phyloP scores from a whole-genome alignment of 2,113 vertebrate species.

The Istiophorus platypterus region DNA sequence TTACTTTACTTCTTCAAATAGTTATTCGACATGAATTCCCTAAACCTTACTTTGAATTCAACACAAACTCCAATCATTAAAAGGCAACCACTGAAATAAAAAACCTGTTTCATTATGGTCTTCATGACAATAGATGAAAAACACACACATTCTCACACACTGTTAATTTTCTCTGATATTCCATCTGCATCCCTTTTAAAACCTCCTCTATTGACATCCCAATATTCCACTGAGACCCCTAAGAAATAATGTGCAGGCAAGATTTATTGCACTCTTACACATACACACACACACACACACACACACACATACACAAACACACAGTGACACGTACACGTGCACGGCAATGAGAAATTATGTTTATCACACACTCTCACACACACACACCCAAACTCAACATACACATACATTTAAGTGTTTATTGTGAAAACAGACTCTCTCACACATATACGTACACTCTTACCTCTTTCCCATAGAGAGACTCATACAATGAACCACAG shows the following conservation, averaged over 20 bases:
- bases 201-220: conserved; percentile 60
- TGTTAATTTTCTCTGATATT: conserved; percentile 64
- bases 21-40: conserved; percentile 18
- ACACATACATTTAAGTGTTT: conserved; percentile 11
- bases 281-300: not conserved
- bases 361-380: conserved; percentile 31
- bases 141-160: conserved; percentile 14
- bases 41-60: not conserved
- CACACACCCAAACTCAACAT: conserved; percentile 4
- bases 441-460: conserved; percentile 8
- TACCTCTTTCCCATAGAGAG: conserved; percentile 1
- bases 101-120: not conserved
- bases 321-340: not conserved
- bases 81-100: not conserved
- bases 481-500: conserved; percentile 41
- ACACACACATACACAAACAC: not conserved
- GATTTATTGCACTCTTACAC: conserved; percentile 42
- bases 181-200: conserved; percentile 60
- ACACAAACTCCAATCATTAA: not conserved
- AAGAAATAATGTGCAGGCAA: conserved; percentile 58
- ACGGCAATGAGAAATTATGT: conserved; percentile 12
- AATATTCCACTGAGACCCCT: conserved; percentile 50
- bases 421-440: conserved; percentile 37
- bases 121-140: not conserved
- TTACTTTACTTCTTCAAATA: not conserved